Conservation (phyloP, 2,888 invertebrate genomes). For the Tetragnatha montana region DNA sequence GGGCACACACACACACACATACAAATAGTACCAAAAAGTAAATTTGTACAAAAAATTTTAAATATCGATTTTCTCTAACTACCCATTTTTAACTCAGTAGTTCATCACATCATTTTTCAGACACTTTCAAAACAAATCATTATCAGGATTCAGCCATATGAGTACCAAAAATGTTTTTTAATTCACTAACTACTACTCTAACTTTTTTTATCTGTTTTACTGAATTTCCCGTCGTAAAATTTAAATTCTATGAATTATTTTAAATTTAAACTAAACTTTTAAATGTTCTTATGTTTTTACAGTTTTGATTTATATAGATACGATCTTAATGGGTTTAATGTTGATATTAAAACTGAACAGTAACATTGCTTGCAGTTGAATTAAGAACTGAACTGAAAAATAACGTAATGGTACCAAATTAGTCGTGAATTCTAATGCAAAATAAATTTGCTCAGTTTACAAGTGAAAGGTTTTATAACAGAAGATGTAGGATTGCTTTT, state of each 20-base stretch:
- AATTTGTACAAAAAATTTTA: background rate
- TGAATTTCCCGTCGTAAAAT: background rate
- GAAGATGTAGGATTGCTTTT: background rate
- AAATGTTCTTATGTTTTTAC: too few species aligned
- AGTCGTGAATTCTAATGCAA: background rate
- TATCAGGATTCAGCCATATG: background rate
- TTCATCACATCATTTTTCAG: background rate
- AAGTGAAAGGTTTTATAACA: background rate
- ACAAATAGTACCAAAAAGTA: background rate
- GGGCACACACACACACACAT: background rate
- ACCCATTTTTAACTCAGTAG: background rate
- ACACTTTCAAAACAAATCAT: background rate
- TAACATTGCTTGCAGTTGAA: background rate
- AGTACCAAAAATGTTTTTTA: background rate
- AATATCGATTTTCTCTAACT: background rate
- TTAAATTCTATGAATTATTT: background rate
- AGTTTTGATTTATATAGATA: background rate
- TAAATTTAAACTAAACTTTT: too few species aligned
- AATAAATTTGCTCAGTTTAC: background rate
- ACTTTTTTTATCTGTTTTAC: background rate
- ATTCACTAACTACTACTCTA: background rate
- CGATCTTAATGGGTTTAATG: background rate
- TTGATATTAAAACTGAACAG: background rate
- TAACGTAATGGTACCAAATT: background rate
- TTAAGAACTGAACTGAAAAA: background rate